A percentile compares a stretch with the other conserved stretches of the same genome.
Conservation (phyloP, 2,888 invertebrate species). For the Tachina lurida region DNA sequence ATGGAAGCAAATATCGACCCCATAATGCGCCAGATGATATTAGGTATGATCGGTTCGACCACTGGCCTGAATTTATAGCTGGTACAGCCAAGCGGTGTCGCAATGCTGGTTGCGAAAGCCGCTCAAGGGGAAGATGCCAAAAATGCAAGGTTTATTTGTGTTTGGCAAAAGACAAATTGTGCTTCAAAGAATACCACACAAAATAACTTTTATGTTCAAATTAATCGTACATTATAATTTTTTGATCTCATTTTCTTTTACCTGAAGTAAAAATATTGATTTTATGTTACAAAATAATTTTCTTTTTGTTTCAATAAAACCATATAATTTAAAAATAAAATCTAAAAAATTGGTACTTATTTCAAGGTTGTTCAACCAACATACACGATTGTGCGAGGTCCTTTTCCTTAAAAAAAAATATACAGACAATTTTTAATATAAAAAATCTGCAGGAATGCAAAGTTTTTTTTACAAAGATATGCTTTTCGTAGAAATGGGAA, state of each 20-base stretch:
- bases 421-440: neutral
- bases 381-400: conserved; percentile 24
- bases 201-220: conserved; percentile 11
- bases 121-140: no score
- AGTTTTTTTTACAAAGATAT: conserved; percentile 3
- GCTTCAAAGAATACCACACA: conserved; percentile 22
- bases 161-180: conserved; percentile 15
- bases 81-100: no score
- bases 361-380: conserved; percentile 3
- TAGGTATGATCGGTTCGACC: no score
- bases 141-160: conserved; percentile 20
- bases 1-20: conserved; percentile 35
- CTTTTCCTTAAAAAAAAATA: conserved; percentile 18
- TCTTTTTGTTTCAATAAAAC: conserved; percentile 12
- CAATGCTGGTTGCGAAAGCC: no score
- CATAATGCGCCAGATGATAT: conserved; percentile 26
- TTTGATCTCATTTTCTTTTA: conserved; percentile 5
- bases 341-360: neutral
- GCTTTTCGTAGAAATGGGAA: conserved; percentile 9
- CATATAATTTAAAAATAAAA: neutral
- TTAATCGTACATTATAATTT: neutral
- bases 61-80: no score
- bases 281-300: conserved; percentile 12
- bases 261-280: no score
- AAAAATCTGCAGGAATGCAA: conserved; percentile 7